phyloP scores from a whole-genome alignment of 2,797 vertebrate genomes.

The Chiroxiphia lanceolata region DNA sequence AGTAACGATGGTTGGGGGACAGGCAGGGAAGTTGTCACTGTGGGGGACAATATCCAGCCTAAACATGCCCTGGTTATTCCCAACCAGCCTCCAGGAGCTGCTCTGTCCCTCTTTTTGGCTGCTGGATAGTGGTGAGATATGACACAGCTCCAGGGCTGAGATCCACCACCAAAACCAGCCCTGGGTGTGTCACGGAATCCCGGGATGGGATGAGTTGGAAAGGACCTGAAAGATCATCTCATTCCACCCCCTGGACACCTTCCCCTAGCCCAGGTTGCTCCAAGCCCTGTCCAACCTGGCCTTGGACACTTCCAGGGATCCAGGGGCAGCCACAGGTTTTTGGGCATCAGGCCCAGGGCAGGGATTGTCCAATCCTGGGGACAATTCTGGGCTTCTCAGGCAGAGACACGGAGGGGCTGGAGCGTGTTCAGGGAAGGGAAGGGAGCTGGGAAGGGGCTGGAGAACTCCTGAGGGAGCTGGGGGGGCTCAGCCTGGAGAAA shows the following conservation, averaged over 20 bases:
- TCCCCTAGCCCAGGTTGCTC: background rate
- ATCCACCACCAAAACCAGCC: background rate
- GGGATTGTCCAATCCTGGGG: background rate
- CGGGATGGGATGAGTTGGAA: background rate
- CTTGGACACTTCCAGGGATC: background rate
- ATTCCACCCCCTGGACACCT: background rate
- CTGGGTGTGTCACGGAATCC: background rate
- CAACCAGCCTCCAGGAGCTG: background rate
- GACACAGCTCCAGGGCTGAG: background rate
- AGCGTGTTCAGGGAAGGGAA: background rate
- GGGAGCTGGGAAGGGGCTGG: background rate
- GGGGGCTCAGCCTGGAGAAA: background rate
- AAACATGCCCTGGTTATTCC: background rate
- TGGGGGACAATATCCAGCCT: background rate
- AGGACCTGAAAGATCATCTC: background rate
- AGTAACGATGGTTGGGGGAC: accelerated
- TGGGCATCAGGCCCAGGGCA: background rate
- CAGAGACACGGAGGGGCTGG: background rate
- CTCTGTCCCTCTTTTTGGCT: background rate
- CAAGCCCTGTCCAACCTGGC: background rate
- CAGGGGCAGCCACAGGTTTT: background rate
- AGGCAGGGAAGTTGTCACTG: no score
- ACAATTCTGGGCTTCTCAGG: background rate
- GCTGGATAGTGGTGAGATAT: background rate
- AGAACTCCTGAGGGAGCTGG: background rate